Evolutionary conservation across 2,113 vertebrate genomes (phyloP).

Genomic region (Chaetorhynchus papuensis): DNA sequence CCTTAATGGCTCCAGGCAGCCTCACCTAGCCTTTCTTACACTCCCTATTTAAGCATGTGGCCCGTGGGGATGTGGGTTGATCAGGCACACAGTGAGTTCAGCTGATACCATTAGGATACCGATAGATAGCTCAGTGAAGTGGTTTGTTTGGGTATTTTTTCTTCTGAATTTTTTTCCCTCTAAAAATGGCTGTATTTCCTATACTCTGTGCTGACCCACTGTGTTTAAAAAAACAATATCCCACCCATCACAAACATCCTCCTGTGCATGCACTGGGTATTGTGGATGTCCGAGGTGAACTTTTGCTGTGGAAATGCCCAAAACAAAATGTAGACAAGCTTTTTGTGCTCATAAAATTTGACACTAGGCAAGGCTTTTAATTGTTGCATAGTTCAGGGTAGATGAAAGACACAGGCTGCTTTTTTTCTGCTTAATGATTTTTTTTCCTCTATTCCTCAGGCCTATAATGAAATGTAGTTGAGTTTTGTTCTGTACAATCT

Average conservation of each 20-base stretch:
- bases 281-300: not conserved
- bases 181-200: not conserved
- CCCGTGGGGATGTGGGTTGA: fast-evolving
- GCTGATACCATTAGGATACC: fast-evolving
- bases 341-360: not conserved
- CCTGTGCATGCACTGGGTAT: fast-evolving
- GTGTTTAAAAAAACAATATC: too few species aligned
- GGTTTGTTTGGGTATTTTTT: not conserved
- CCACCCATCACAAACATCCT: fast-evolving
- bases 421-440: not conserved
- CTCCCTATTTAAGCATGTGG: not conserved
- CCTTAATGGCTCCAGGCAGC: not conserved
- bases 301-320: not conserved
- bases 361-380: not conserved
- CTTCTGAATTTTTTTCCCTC: fast-evolving
- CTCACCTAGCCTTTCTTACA: not conserved
- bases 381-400: not conserved
- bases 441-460: not conserved
- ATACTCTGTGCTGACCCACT: not conserved
- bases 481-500: not conserved
- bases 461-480: not conserved
- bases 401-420: not conserved
- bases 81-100: fast-evolving
- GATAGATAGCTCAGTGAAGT: not conserved
- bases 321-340: not conserved